Evolutionary conservation across 2,113 vertebrate species (phyloP).

Genomic region (Brienomyrus longianalis): DNA sequence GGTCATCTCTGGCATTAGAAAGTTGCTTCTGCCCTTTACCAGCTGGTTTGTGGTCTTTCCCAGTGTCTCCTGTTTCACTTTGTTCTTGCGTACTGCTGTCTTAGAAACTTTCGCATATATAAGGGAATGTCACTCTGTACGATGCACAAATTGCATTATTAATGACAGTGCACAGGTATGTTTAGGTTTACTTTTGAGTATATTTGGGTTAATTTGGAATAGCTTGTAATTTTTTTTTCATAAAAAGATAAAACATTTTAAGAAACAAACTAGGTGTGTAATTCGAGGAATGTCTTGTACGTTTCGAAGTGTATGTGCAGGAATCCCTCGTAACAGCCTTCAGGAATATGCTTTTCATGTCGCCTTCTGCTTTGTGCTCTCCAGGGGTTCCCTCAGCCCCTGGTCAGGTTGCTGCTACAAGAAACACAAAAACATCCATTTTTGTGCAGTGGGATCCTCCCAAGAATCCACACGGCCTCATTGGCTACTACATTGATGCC

Average conservation of each 20-base stretch:
- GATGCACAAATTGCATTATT: neutral
- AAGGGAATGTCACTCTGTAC: neutral
- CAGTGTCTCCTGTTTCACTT: too few species aligned
- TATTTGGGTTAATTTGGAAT: neutral
- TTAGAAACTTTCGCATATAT: neutral
- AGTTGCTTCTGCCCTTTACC: too few species aligned
- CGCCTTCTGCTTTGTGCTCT: neutral
- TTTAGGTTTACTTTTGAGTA: neutral
- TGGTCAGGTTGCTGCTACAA: conserved; percentile 71
- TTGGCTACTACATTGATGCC: conserved; percentile 90
- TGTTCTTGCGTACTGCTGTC: too few species aligned
- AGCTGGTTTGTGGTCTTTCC: too few species aligned
- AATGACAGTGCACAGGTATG: neutral
- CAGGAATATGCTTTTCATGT: neutral
- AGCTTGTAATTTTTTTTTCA: neutral
- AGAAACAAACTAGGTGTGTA: too few species aligned
- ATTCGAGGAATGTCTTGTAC: neutral
- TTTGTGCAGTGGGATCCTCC: conserved; percentile 87
- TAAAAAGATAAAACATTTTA: too few species aligned
- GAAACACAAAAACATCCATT: conserved; percentile 86
- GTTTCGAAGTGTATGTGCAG: neutral
- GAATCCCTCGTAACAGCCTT: neutral
- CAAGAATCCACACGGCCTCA: conserved; percentile 68
- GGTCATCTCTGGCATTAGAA: too few species aligned
- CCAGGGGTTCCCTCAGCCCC: conserved; percentile 79